phyloP scores from a whole-genome alignment of 1,140 invertebrate species.

The Aleiodes sp. region DNA sequence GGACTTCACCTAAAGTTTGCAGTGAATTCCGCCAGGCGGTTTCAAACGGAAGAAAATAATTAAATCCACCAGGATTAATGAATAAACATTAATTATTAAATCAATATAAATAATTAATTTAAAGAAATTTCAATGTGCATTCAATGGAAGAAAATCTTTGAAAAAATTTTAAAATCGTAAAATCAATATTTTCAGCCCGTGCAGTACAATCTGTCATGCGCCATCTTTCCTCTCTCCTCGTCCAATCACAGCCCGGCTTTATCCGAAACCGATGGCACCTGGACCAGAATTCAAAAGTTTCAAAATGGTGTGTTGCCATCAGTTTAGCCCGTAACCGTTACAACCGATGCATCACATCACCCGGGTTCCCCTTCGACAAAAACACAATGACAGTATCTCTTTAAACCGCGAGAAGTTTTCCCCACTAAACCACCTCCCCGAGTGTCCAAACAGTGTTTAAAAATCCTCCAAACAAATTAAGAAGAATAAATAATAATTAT shows the following conservation, averaged over 20 bases:
- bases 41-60: no score
- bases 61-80: no score
- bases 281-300: conserved; percentile 17
- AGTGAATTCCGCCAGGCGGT: no score
- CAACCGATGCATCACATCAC: background rate
- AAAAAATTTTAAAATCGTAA: background rate
- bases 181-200: background rate
- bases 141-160: background rate
- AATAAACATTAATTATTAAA: no score
- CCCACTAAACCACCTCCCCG: background rate
- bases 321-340: conserved; percentile 19
- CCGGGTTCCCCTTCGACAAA: background rate
- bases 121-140: no score
- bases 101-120: no score
- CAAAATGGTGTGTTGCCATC: conserved; percentile 30
- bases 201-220: background rate
- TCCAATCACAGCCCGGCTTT: background rate
- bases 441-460: background rate
- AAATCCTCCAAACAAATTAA: background rate
- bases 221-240: background rate
- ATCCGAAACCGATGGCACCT: conserved; percentile 9
- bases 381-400: conserved; percentile 9
- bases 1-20: no score
- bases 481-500: background rate
- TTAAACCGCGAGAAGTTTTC: background rate